Evolutionary conservation across 2,113 vertebrate genomes (phyloP).

Genomic region (Datnioides undecimradiatus): DNA sequence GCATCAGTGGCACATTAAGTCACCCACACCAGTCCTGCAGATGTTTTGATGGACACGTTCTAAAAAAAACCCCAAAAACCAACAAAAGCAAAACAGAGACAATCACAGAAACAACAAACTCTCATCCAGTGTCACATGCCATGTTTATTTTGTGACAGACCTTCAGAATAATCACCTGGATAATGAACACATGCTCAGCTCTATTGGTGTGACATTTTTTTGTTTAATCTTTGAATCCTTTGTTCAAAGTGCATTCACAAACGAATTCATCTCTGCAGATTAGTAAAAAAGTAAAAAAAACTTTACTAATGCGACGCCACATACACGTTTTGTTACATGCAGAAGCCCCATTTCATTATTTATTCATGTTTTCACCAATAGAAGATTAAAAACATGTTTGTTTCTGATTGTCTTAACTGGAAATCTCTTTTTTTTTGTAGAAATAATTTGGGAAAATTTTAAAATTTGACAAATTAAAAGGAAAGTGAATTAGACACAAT

Average conservation of each 20-base stretch:
- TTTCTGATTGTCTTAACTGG: constrained; percentile 74
- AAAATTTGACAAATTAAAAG: not conserved
- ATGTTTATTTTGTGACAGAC: constrained; percentile 51
- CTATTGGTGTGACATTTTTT: constrained; percentile 61
- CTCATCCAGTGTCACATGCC: constrained; percentile 67
- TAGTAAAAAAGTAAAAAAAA: constrained; percentile 74
- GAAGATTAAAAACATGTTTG: constrained; percentile 45
- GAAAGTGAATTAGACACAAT: not conserved
- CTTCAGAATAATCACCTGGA: constrained; percentile 52
- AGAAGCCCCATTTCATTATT: constrained; percentile 68
- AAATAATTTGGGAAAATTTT: not conserved
- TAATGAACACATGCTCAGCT: constrained; percentile 50
- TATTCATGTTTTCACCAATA: constrained; percentile 64
- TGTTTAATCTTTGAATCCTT: constrained; percentile 59
- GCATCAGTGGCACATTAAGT: constrained; percentile 66
- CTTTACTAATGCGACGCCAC: constrained; percentile 73
- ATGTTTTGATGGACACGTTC: constrained; percentile 62
- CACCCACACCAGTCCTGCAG: constrained; percentile 60
- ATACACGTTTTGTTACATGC: constrained; percentile 61
- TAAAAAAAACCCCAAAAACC: constrained; percentile 57
- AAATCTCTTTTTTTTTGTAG: constrained; percentile 32
- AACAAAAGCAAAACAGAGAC: no score
- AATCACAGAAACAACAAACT: constrained; percentile 73
- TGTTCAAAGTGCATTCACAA: constrained; percentile 67
- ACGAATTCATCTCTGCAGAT: constrained; percentile 62